phyloP scores from a whole-genome alignment of 2,113 vertebrate genomes.

The Albula goreensis region DNA sequence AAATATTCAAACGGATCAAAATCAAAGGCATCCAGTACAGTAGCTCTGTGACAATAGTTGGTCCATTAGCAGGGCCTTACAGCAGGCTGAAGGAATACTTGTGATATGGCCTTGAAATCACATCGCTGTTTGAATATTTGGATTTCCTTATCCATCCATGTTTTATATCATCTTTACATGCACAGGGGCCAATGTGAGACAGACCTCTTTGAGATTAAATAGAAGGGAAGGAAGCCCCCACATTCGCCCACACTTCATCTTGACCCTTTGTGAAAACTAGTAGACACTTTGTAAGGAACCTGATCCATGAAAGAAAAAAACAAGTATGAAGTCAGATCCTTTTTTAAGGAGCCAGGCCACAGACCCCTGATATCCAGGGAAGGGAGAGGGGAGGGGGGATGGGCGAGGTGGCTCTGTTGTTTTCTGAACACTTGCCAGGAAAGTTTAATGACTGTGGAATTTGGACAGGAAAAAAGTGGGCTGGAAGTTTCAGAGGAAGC shows the following conservation, averaged over 20 bases:
- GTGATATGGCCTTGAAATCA: constrained; percentile 55
- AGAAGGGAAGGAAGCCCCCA: constrained; percentile 32
- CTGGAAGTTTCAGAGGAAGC: constrained; percentile 91
- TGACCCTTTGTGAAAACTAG: constrained; percentile 67
- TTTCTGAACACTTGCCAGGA: constrained; percentile 84
- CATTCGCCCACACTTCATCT: constrained; percentile 51
- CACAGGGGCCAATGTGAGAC: background rate
- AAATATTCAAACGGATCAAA: background rate
- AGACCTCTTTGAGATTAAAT: constrained; percentile 41
- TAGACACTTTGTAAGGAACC: constrained; percentile 70
- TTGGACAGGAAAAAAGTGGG: constrained; percentile 82
- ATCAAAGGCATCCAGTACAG: constrained; percentile 50
- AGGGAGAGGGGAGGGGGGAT: constrained; percentile 52
- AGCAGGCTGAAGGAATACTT: constrained; percentile 43
- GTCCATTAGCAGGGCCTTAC: constrained; percentile 53
- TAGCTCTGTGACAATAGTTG: constrained; percentile 51
- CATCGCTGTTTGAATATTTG: constrained; percentile 56
- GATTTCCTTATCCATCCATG: constrained; percentile 57
- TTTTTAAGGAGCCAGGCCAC: constrained; percentile 72
- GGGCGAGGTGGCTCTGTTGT: constrained; percentile 65
- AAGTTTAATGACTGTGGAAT: constrained; percentile 97
- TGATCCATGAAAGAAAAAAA: constrained; percentile 68
- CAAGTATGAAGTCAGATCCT: constrained; percentile 73
- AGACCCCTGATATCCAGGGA: constrained; percentile 61
- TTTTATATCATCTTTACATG: constrained; percentile 48